Base-by-base conservation (phyloP, 2,113 vertebrate species). In the Craseonycteris thonglongyai region DNA sequence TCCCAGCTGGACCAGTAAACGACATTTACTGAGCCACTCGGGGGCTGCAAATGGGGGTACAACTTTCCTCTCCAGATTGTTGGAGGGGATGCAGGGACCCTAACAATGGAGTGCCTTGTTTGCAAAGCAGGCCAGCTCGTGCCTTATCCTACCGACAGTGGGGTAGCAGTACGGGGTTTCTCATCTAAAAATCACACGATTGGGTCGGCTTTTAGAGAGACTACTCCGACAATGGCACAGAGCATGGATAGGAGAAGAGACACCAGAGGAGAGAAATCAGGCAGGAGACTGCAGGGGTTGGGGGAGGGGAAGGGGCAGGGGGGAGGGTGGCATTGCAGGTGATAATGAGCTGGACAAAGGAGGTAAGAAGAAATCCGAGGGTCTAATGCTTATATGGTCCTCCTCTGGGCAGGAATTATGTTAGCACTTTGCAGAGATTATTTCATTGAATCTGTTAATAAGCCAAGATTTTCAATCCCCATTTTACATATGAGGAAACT, bases 401-500 rank as follows among this genome's bases (percentile, higher is more conserved):
- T 40, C 28, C 26, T 21, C 38, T 75, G 78, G 33, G 45, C n/a
- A 91, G 83, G 35, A 87, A 61, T 80, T 40, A 75, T 49, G 10
- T 8, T 66, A 51, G 22, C 8, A 28, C 42, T 61, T 91, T 54
- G 35, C 47, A 69, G 38, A 35, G 38, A 65, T 80, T 87, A 40
- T 74, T 80, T 87, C 28, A 45, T 18, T 72, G 49, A 91, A 66
- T 91, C 35, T 83, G 7, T 80, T 61, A 93, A 66, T 4, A 78
- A 61, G 21, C 56, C 40, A 82, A 83, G 47, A 84, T 65, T 75
- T 92, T 94, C 79, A 92, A 88, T 93, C 86, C 38, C 42, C 22
- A 54, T 69, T 91, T 95, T 69, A 59, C 6, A 86, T 51, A 80
- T 80, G 91, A 91, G 42, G 35, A 96, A 90, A 86, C 72, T 65